phyloP scores from a whole-genome alignment of 1,140 invertebrate genomes.

The Saccostrea cuccullata region DNA sequence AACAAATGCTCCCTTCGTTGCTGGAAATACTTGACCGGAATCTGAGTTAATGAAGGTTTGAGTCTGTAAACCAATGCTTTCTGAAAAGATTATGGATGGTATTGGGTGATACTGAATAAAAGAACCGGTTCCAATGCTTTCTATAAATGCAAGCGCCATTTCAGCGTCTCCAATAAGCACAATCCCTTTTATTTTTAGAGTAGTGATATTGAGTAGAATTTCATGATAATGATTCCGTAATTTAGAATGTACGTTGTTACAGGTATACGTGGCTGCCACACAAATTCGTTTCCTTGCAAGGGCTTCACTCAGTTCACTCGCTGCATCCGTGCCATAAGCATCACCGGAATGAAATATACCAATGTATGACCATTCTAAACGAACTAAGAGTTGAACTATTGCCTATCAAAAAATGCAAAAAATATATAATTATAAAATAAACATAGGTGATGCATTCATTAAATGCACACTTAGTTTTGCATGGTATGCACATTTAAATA shows the following conservation, averaged over 20 bases:
- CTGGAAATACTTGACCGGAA: neutral
- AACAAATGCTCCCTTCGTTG: slow-evolving; percentile 15
- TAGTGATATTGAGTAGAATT: slow-evolving; percentile 23
- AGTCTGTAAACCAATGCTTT: neutral
- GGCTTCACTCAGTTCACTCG: neutral
- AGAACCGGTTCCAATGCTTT: neutral
- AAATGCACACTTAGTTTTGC: neutral
- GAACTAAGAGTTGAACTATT: neutral
- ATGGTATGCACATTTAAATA: neutral
- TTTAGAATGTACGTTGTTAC: neutral
- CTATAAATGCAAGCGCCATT: neutral
- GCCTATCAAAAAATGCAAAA: neutral
- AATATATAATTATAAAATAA: neutral
- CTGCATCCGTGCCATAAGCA: neutral
- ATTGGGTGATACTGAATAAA: neutral
- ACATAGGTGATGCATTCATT: no score
- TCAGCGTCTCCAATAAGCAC: neutral
- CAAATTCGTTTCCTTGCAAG: slow-evolving; percentile 9
- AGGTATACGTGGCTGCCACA: neutral
- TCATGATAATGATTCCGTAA: neutral
- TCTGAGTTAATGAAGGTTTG: neutral
- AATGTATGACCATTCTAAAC: neutral
- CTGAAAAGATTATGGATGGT: slow-evolving; percentile 24
- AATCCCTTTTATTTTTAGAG: neutral
- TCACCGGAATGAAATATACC: slow-evolving; percentile 23